Evolutionary conservation across 2,888 invertebrate species (phyloP), one percentile per base, ranked within the genome.

Genomic region (Hybos culiciformis): DNA sequence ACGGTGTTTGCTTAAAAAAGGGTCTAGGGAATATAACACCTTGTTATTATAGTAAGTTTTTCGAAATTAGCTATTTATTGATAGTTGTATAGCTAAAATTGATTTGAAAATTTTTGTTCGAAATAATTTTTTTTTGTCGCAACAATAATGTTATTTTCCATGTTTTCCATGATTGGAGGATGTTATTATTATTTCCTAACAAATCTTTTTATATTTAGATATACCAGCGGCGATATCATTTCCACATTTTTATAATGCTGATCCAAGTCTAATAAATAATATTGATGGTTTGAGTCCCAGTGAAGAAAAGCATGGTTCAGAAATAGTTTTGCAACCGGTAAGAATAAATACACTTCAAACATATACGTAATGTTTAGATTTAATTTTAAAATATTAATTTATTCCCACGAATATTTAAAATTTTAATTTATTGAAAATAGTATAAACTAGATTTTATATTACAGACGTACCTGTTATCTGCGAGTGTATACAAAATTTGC

Each of bases 141-240:
- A n/a, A n/a, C n/a, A n/a, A n/a, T n/a, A n/a, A n/a, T n/a, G n/a
- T n/a, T n/a, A n/a, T n/a, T n/a, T n/a, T n/a, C n/a, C n/a, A n/a
- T n/a, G n/a, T n/a, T n/a, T n/a, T n/a, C n/a, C n/a, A n/a, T n/a
- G n/a, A n/a, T n/a, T n/a, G n/a, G n/a, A n/a, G 2, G n/a, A 29
- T n/a, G 26, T n/a, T 29, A 29, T n/a, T 29, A 29, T n/a, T 29
- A 3, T n/a, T 23, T n/a, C 5, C 5, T 23, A 29, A 29, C n/a
- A 12, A 29, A 5, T n/a, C 12, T n/a, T 39, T 41, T 37, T 32
- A 39, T 44, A 53, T 56, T 7, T 51, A 79, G 79, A 72, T 59
- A 76, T 83, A 43, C 84, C 85, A 1, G 70, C 83, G n/a, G 74
- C 77, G n/a, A 63, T 83, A 26, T 83, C 83, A 0, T 75, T 72